Conservation (phyloP, 2,113 vertebrate genomes). For the Origma solitaria region DNA sequence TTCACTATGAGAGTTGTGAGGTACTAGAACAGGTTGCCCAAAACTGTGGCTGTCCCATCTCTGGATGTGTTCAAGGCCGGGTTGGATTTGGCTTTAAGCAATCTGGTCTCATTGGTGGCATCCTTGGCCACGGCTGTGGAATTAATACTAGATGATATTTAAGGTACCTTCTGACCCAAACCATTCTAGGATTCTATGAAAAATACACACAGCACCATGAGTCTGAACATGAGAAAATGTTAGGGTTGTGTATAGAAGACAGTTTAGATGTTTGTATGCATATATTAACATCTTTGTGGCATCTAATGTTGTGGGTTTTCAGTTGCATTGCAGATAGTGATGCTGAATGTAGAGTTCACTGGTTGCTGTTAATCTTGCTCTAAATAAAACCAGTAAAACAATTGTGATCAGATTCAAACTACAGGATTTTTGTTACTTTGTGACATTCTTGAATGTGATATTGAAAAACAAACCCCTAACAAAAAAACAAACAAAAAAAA, state of each 20-base stretch:
- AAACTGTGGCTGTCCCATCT: neutral
- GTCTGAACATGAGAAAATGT: neutral
- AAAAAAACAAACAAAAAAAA: rapidly evolving
- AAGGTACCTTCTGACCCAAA: neutral
- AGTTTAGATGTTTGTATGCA: neutral
- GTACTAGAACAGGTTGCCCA: neutral
- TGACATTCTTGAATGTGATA: neutral
- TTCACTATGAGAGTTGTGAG: neutral
- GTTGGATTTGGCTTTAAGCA: neutral
- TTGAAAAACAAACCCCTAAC: neutral
- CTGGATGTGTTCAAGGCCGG: neutral
- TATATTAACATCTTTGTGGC: neutral
- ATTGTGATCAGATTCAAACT: neutral
- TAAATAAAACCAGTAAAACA: neutral
- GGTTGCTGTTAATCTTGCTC: neutral
- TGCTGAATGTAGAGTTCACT: neutral
- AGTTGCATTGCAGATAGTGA: neutral
- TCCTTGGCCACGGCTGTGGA: rapidly evolving
- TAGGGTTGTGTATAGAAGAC: neutral
- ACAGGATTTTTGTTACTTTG: neutral
- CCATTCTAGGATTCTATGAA: neutral
- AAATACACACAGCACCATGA: neutral
- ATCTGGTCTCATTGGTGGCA: neutral
- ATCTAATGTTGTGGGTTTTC: neutral
- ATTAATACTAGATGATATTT: neutral